Conservation (phyloP, 2,113 vertebrate genomes). For the Oncorhynchus masou region DNA sequence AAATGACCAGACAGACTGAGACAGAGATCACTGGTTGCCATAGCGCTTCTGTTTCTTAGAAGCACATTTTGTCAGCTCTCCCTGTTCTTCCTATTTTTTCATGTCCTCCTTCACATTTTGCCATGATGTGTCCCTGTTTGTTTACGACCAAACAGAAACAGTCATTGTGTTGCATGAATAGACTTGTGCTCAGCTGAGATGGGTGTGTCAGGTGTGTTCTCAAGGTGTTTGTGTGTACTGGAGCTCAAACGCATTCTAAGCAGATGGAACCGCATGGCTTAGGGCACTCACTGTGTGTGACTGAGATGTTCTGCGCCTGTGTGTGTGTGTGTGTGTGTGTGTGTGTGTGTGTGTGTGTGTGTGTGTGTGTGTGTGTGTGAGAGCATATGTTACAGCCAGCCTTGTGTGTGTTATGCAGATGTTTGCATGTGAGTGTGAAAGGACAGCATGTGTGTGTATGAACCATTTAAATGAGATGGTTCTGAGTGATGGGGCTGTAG, state of each 20-base stretch:
- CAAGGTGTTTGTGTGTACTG: too few species aligned
- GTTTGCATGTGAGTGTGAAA: not conserved
- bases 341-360: constrained; percentile 27
- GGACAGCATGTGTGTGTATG: not conserved
- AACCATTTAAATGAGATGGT: not conserved
- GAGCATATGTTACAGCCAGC: not conserved
- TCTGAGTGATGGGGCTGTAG: not conserved
- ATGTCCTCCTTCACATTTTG: too few species aligned
- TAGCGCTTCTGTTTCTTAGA: too few species aligned
- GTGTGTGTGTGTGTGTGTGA: not conserved
- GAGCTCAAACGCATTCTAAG: constrained; percentile 6
- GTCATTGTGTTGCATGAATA: too few species aligned
- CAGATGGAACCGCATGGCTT: constrained; percentile 40
- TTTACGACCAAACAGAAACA: too few species aligned
- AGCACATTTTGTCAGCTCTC: too few species aligned
- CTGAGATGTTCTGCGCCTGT: constrained; percentile 30
- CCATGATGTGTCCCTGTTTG: too few species aligned
- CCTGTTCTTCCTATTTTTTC: too few species aligned
- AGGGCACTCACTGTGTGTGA: constrained; percentile 32
- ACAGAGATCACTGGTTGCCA: too few species aligned
- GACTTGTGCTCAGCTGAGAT: too few species aligned
- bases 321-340: constrained; percentile 15
- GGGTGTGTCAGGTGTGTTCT: too few species aligned
- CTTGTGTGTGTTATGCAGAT: constrained; percentile 16
- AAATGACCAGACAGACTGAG: too few species aligned